phyloP scores from a whole-genome alignment of 1,140 invertebrate species.

The Leptestheria dahalacensis region DNA sequence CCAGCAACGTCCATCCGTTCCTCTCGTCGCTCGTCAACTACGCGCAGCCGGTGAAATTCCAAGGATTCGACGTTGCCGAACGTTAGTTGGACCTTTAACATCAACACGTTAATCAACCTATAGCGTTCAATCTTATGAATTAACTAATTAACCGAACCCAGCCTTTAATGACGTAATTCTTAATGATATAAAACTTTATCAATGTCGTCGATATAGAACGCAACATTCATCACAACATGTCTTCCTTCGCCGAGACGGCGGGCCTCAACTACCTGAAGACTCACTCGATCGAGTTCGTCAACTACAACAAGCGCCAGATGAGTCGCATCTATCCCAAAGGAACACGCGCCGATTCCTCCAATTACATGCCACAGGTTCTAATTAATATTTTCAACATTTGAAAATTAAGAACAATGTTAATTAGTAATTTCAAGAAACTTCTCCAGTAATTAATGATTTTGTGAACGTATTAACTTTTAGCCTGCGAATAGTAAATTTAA shows the following conservation, averaged over 20 bases:
- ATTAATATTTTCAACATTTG: background rate
- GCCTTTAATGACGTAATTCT: too few species aligned
- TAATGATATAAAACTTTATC: too few species aligned
- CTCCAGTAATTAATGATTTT: too few species aligned
- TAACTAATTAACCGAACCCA: too few species aligned
- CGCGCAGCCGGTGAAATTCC: slow-evolving; percentile 51
- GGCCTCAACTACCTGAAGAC: slow-evolving; percentile 89
- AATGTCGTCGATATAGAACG: slow-evolving; percentile 65
- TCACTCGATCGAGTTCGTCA: slow-evolving; percentile 94
- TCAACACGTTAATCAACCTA: background rate
- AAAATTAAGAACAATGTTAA: too few species aligned
- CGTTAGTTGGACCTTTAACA: slow-evolving; percentile 42
- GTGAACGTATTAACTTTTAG: too few species aligned
- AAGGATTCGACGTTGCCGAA: slow-evolving; percentile 47
- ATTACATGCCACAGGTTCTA: slow-evolving; percentile 95
- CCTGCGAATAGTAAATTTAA: background rate
- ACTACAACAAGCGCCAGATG: slow-evolving; percentile 99
- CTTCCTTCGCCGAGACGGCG: slow-evolving; percentile 91
- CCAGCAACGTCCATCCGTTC: slow-evolving; percentile 62
- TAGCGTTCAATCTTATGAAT: background rate
- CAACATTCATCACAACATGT: slow-evolving; percentile 95
- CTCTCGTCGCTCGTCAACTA: slow-evolving; percentile 49
- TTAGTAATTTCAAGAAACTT: too few species aligned
- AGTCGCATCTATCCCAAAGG: slow-evolving; percentile 98
- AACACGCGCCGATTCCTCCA: slow-evolving; percentile 94